Base-by-base conservation (phyloP, 2,797 vertebrate species). In the Scleropages formosus region DNA sequence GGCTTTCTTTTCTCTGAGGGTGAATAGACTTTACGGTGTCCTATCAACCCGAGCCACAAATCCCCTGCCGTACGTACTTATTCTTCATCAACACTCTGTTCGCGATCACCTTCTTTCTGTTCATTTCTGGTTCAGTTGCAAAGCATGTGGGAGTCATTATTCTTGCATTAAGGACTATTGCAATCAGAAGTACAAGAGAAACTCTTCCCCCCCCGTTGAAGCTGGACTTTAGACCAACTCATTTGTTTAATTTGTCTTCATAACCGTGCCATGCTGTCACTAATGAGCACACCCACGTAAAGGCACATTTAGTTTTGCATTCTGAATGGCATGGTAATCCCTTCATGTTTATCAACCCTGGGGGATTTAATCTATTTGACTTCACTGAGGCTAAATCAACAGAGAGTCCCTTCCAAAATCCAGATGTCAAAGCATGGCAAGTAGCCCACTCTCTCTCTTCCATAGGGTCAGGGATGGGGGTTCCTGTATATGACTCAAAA, bases 61-160 rank as follows among this genome's bases (percentile, higher is more conserved):
- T n/a, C n/a, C n/a, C n/a, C 73, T 62, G 44, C 24, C 66, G 31
- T 61, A 56, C 68, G 61, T 69, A 26, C 66, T 70, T 26, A 60
- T 61, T 27, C 53, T 59, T 11, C 51, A 12, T 4, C 65, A 70
- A 47, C 68, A 18, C 31, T 20, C 18, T 22, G 60, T 31, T 56
- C n/a, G 8, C 65, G 26, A 70, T 60, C 22, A 24, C 27, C 56
- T 39, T 13, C 62, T 77, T 77, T 62, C 66, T 11, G 18, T 20
- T 24, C 46, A 27, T n/a, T 53, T 39, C 61, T 51, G 49, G 71
- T 72, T 49, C 31, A n/a, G n/a, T n/a, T n/a, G n/a, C n/a, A 77
- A 77, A 72, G 27, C 75, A 59, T 65, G 15, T 77, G 68, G 61
- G 58, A 72, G 61, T 72, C 68, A 72, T 77, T 72, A 77, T 72